Evolutionary conservation across 37 sponge, comb jelly and placozoan species (phyloP).

Genomic region (Ephydatia muelleri): DNA sequence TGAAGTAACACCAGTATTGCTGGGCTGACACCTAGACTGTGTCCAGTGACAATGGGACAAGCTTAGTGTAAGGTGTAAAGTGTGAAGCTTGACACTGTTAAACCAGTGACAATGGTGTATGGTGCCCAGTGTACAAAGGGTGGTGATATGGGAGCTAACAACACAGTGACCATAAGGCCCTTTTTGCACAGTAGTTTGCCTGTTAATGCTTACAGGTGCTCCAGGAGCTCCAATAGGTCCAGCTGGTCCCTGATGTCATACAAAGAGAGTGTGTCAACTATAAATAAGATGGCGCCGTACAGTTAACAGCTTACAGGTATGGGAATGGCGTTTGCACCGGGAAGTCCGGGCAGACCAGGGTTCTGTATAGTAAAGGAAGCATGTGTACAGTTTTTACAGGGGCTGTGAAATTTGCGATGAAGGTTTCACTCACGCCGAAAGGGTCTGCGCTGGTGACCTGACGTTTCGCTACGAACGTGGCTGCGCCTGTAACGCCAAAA

Average conservation of each 20-base stretch:
- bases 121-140: too few species aligned
- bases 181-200: too few species aligned
- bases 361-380: not conserved
- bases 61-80: too few species aligned
- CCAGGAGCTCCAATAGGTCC: constrained; percentile 46
- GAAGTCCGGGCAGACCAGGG: constrained; percentile 26
- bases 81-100: too few species aligned
- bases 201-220: constrained; percentile 29
- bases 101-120: too few species aligned
- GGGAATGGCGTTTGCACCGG: constrained; percentile 11
- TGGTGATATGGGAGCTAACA: not conserved
- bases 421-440: not conserved
- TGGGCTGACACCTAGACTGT: too few species aligned
- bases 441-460: constrained; percentile 7
- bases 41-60: too few species aligned
- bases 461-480: constrained; percentile 34
- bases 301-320: constrained; percentile 15
- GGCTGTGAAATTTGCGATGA: not conserved
- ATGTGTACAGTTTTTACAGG: not conserved
- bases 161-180: too few species aligned
- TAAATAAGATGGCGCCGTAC: not conserved
- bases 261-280: not conserved
- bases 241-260: constrained; percentile 27
- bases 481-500: constrained; percentile 26
- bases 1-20: too few species aligned